Conservation (phyloP, 1,140 invertebrate species). For the Drosophila aff. region DNA sequence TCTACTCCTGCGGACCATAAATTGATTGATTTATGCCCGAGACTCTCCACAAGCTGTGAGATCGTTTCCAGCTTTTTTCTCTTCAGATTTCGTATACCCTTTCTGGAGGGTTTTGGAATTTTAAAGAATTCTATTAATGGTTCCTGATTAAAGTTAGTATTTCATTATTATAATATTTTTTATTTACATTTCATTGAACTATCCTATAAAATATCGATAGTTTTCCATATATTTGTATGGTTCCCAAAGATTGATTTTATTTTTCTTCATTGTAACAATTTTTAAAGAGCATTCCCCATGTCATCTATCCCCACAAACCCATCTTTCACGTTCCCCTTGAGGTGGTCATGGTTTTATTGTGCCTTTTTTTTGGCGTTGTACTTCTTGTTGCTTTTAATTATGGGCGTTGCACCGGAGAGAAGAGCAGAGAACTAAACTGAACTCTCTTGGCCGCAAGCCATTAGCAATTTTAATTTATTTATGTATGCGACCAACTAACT, state of each 20-base stretch:
- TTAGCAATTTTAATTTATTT: conserved; percentile 84
- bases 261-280: no score
- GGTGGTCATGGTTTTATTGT: conserved; percentile 55
- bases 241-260: background rate
- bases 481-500: conserved; percentile 75
- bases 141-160: no score
- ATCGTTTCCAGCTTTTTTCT: conserved; percentile 41
- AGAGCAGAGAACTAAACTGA: conserved; percentile 38
- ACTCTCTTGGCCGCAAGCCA: conserved; percentile 55
- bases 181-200: background rate
- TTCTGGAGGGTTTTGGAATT: background rate
- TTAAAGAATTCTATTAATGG: no score
- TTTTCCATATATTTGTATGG: no score
- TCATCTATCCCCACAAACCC: background rate
- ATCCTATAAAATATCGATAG: no score
- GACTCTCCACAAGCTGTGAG: conserved; percentile 34
- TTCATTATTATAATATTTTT: background rate
- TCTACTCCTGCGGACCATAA: conserved; percentile 57
- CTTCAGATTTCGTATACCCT: conserved; percentile 7
- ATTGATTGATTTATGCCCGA: conserved; percentile 79
- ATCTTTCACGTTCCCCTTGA: conserved; percentile 36
- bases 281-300: background rate
- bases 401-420: conserved; percentile 64
- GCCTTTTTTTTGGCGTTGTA: conserved; percentile 48
- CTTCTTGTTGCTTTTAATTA: conserved; percentile 77